Base-by-base conservation (phyloP, 2,797 vertebrate genomes). In the Yasuhikotakia modesta region DNA sequence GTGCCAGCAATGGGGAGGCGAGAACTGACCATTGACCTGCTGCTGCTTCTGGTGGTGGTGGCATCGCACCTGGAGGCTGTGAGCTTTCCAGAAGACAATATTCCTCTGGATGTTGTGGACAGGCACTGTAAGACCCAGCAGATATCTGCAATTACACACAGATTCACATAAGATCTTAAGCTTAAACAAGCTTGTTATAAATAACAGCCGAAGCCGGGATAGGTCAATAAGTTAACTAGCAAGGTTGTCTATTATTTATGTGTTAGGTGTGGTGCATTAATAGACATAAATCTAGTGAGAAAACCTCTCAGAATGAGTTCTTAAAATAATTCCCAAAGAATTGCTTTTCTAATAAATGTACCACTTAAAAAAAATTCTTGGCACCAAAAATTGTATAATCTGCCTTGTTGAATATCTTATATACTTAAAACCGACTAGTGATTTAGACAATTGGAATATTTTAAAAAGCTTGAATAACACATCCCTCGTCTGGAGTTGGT, bases 71-170 rank as follows among this genome's bases (percentile, higher is more conserved):
- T 71, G 50, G 68, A 85, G 12, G 95, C 96, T 2, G 91, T 95
- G 92, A 98, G 96, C 91, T 99, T 99, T 91, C 98, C 98, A 0
- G 98, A 99, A 85, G 98, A 99, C 17, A 91, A 89, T 39, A 87
- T 93, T 6, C 95, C 98, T 72, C 93, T 98, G 2, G 95, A 96
- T n/a, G 81, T 94, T 4, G 94, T 98, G 7, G 96, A 98, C 81
- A 94, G 95, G 82, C 96, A 98, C 89, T 97, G 98, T 99, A 88
- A 98, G 97, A 94, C 70, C 73, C 70, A 17, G 10, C 39, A 58
- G 16, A 66, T 10, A 8, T 13, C 22, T 22, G 17, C 46, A 71
- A 32, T 35, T 24, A 13, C 43, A 48, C 67, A 64, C 43, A 39
- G 14, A 8, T 32, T 52, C 30, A 39, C 19, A 30, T 50, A 50